Evolutionary conservation across 2,888 invertebrate species (phyloP).

Genomic region (Tuberolachnus salignus): DNA sequence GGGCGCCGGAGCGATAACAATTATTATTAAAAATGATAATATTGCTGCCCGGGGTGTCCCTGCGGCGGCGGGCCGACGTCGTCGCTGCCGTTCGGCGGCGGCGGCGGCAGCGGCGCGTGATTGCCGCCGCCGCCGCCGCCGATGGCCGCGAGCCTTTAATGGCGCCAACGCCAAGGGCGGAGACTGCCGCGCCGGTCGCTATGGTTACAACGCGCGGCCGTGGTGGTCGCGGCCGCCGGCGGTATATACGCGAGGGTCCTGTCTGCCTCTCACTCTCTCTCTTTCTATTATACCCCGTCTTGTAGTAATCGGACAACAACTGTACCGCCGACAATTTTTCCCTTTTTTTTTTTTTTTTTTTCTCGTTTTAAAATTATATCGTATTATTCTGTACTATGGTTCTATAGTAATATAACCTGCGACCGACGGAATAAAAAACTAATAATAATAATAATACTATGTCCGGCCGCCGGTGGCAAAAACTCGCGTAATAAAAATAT

Average conservation of each 20-base stretch:
- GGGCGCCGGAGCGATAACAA: no score
- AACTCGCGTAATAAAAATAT: no score
- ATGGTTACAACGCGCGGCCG: slow-evolving; percentile 39
- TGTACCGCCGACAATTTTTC: no score
- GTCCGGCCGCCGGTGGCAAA: no score
- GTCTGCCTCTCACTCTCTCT: neutral
- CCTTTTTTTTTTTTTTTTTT: no score
- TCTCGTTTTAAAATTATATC: no score
- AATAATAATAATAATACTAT: no score
- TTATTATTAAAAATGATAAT: neutral
- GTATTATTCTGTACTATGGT: no score
- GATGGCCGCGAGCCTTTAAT: slow-evolving; percentile 27
- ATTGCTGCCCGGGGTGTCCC: neutral
- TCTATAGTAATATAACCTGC: no score
- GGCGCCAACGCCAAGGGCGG: slow-evolving; percentile 55
- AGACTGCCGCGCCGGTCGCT: slow-evolving; percentile 47
- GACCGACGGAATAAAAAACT: no score
- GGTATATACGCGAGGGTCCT: slow-evolving; percentile 20
- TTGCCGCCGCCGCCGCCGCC: neutral
- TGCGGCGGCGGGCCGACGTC: neutral
- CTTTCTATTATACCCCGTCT: neutral
- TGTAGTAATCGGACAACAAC: no score
- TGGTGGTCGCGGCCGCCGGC: neutral
- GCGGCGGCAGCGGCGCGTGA: neutral
- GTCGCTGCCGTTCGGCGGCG: no score